Base-by-base conservation (phyloP, 2,113 vertebrate genomes). In the Gallinago undulata region DNA sequence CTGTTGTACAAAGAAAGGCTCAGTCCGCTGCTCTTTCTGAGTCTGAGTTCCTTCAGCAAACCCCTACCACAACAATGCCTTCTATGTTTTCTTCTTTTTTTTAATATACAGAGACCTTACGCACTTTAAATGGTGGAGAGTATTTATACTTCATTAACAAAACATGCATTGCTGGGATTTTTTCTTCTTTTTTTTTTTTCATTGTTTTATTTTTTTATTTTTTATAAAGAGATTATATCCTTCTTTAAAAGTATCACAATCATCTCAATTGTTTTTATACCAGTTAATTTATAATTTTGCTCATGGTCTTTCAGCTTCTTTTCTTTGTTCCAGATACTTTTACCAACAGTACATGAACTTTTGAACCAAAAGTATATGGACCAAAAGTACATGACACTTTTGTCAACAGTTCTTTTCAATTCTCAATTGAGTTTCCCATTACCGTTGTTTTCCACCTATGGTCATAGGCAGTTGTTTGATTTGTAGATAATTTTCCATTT, bases 21-120 rank as follows among this genome's bases (percentile, higher is more conserved):
- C 31, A 50, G 10, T 59, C 21, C 7, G n/a, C 8, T 23, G 13
- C 5, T 75, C 17, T 27, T 76, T 53, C 19, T 55, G 39, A 70
- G 48, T 50, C 2, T 55, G 16, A 0, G 6, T 57, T 83, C 33
- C 51, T 53, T 79, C 27, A 41, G 17, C 3, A 76, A 8, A 57
- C 14, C 3, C 2, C 4, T 48, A 50, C 3, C 14, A 35, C 11
- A 57, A n/a, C 3, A 75, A 6, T 4, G 6, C 0, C 3, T n/a
- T 66, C 6, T 62, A 56, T 86, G 3, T 25, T 50, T 12, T 33
- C 10, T 70, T 69, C 19, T 37, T 73, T 39, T 43, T 66, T 66
- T 39, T 6, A 16, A 1, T 82, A 51, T 24, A 37, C 5, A 48
- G 19, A 57, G 8, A 48, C 7, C 22, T 83, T 21, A 11, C 37